Evolutionary conservation across 35 echinoderm and acorn worm species (phyloP).

Genomic region (Lytechinus pictus): DNA sequence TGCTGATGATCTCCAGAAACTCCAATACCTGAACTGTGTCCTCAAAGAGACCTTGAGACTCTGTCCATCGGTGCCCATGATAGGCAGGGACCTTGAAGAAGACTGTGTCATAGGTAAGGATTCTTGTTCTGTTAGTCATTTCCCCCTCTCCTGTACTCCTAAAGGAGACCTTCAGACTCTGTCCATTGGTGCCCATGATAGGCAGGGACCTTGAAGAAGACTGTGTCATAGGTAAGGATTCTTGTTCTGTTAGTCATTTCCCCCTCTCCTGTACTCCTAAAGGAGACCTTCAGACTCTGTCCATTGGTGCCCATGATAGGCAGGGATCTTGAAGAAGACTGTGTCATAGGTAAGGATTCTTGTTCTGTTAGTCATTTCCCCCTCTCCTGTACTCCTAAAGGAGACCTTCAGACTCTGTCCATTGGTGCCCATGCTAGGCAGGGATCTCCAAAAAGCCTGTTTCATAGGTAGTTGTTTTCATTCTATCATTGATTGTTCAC

Average conservation of each 20-base stretch:
- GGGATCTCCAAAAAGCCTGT: constrained; percentile 59
- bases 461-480: constrained; percentile 51
- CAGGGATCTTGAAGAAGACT: constrained; percentile 68
- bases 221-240: constrained; percentile 54
- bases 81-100: constrained; percentile 69
- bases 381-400: constrained; percentile 26
- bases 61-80: constrained; percentile 78
- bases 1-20: constrained; percentile 63
- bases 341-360: constrained; percentile 44
- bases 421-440: constrained; percentile 73
- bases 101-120: constrained; percentile 73
- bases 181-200: constrained; percentile 78
- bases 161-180: not conserved
- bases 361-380: too few species aligned
- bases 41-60: constrained; percentile 86
- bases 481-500: too few species aligned
- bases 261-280: constrained; percentile 14
- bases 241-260: too few species aligned
- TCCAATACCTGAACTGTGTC: constrained; percentile 70
- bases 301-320: constrained; percentile 82
- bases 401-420: constrained; percentile 38
- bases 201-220: constrained; percentile 60
- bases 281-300: constrained; percentile 81
- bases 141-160: constrained; percentile 51
- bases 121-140: too few species aligned